Evolutionary conservation across 2,113 vertebrate species (phyloP).

Genomic region (Labrus mixtus): DNA sequence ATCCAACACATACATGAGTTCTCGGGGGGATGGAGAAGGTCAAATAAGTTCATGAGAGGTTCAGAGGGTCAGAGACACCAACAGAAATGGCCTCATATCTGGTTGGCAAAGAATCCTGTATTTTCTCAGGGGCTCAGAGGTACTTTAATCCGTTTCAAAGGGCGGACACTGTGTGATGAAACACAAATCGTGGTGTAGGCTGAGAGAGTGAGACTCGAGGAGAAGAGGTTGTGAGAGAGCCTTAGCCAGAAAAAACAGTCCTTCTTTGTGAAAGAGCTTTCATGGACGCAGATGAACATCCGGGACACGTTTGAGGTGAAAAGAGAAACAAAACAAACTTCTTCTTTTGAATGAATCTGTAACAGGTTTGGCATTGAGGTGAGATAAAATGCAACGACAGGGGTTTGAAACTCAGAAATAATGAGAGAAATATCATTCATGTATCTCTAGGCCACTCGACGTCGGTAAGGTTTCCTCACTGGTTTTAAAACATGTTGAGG

Average conservation of each 20-base stretch:
- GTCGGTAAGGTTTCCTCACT: slow-evolving; percentile 41
- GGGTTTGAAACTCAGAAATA: slow-evolving; percentile 50
- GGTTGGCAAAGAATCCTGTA: slow-evolving; percentile 69
- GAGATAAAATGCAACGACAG: slow-evolving; percentile 51
- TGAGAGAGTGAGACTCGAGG: slow-evolving; percentile 63
- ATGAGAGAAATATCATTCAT: slow-evolving; percentile 47
- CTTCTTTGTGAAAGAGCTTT: slow-evolving; percentile 66
- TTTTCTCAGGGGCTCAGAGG: slow-evolving; percentile 73
- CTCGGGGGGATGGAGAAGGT: slow-evolving; percentile 69
- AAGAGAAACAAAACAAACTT: slow-evolving; percentile 53
- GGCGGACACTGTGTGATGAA: slow-evolving; percentile 67
- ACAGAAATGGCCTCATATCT: slow-evolving; percentile 71
- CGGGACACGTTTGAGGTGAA: slow-evolving; percentile 66
- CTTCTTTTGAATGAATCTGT: slow-evolving; percentile 70
- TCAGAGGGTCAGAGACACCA: slow-evolving; percentile 72
- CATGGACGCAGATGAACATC: slow-evolving; percentile 59
- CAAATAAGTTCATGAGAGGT: slow-evolving; percentile 79
- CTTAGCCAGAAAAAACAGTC: slow-evolving; percentile 68
- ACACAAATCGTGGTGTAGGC: slow-evolving; percentile 60
- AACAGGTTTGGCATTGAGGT: slow-evolving; percentile 62
- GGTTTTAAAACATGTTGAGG: slow-evolving; percentile 42
- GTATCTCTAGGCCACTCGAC: slow-evolving; percentile 30
- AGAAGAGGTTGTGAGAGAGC: slow-evolving; percentile 72
- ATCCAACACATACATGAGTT: slow-evolving; percentile 78
- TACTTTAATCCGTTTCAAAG: slow-evolving; percentile 72